phyloP scores from a whole-genome alignment of 2,113 vertebrate species.

The Austrofundulus limnaeus region DNA sequence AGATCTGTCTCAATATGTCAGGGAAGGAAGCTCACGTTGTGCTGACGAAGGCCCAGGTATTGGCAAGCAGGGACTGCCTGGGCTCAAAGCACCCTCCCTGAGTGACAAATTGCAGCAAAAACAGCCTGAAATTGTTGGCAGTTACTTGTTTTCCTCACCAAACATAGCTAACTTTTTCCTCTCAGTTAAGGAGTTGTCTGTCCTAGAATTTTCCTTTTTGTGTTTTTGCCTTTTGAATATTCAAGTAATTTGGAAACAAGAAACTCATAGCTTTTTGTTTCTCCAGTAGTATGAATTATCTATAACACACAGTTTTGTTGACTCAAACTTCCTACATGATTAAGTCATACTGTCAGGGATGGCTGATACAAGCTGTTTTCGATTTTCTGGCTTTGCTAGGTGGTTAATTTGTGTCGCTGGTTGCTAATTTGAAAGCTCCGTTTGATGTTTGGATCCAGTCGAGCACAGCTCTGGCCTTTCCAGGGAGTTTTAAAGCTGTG shows the following conservation, averaged over 20 bases:
- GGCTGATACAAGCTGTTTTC: constrained; percentile 51
- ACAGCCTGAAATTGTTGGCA: constrained; percentile 44
- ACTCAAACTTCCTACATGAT: constrained; percentile 67
- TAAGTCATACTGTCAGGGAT: constrained; percentile 60
- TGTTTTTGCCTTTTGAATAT: constrained; percentile 19
- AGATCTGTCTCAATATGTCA: constrained; percentile 77
- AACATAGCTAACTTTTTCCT: constrained; percentile 53
- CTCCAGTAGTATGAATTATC: constrained; percentile 64
- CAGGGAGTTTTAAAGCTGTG: constrained; percentile 55
- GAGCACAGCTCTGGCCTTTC: constrained; percentile 47
- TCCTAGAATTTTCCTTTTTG: constrained; percentile 22
- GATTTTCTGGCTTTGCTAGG: constrained; percentile 59
- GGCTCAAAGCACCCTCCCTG: constrained; percentile 20
- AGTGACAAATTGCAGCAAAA: constrained; percentile 22
- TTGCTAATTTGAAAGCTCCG: constrained; percentile 64
- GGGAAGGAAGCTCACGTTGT: constrained; percentile 60
- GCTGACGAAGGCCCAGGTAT: constrained; percentile 40
- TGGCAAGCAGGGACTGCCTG: constrained; percentile 9
- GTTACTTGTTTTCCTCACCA: constrained; percentile 42
- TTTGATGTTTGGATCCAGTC: constrained; percentile 67
- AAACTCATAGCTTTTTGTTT: constrained; percentile 30
- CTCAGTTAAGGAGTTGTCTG: constrained; percentile 30
- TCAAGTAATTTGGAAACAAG: constrained; percentile 22
- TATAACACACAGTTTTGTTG: constrained; percentile 61
- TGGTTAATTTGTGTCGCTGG: constrained; percentile 67